Evolutionary conservation across 2,888 invertebrate genomes (phyloP).

Genomic region (Scotopteryx bipunctaria): DNA sequence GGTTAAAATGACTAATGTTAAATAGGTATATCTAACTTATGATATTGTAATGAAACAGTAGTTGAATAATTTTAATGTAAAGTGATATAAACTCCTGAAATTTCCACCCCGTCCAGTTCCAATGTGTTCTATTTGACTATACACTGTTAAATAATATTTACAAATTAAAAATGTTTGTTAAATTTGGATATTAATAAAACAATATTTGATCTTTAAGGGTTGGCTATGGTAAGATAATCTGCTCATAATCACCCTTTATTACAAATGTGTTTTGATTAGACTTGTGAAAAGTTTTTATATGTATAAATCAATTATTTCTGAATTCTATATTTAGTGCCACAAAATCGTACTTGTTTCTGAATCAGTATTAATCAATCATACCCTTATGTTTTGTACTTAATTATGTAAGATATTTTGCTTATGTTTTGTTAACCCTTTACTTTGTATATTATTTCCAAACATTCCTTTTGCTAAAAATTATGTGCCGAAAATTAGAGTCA

Average conservation of each 20-base stretch:
- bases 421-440: conserved; percentile 26
- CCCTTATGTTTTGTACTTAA: conserved; percentile 44
- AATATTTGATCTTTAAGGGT: conserved; percentile 16
- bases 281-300: too few species aligned
- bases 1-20: conserved; percentile 18
- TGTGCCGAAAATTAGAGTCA: conserved; percentile 12
- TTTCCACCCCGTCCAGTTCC: conserved; percentile 49
- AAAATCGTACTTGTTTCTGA: conserved; percentile 43
- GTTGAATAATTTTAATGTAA: conserved; percentile 20
- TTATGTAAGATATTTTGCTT: conserved; percentile 30
- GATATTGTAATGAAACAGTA: conserved; percentile 15
- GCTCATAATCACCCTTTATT: neutral
- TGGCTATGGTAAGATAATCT: conserved; percentile 2
- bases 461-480: conserved; percentile 8
- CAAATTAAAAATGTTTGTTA: conserved; percentile 30
- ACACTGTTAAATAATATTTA: conserved; percentile 38
- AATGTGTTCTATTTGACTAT: conserved; percentile 32
- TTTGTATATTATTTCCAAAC: neutral
- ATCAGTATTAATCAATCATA: conserved; percentile 55
- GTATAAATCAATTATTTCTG: neutral
- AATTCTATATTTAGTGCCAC: conserved; percentile 42
- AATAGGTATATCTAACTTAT: conserved; percentile 22
- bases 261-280: neutral
- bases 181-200: conserved; percentile 7
- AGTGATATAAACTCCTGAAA: conserved; percentile 34